These are phyloP conservation scores for Nomada ferruginata DNA, from an alignment of 2,888 invertebrate genomes.

Conservation along the genomic window DNA sequence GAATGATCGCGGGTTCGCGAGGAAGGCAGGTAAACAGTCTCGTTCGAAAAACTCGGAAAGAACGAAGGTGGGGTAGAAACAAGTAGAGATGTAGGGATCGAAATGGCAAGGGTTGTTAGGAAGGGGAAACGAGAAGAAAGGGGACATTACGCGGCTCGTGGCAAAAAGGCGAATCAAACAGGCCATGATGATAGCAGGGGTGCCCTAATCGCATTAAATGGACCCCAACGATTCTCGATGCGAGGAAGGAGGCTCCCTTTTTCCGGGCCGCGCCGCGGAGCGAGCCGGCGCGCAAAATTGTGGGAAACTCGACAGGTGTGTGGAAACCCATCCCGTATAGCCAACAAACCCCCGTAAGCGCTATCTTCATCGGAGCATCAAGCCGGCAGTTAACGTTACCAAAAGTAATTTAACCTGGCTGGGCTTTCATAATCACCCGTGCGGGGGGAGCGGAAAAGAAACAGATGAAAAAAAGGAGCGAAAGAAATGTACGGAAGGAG, in stretches of 20 bases:
- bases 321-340: conserved; percentile 54
- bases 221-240: conserved; percentile 67
- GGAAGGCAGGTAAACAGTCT: conserved; percentile 20
- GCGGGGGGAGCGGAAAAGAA: conserved; percentile 19
- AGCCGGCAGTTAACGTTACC: conserved; percentile 69
- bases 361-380: conserved; percentile 69
- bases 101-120: background rate
- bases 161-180: conserved; percentile 72
- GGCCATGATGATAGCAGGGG: conserved; percentile 68
- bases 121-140: conserved; percentile 37
- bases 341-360: conserved; percentile 63
- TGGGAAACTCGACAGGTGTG: conserved; percentile 73
- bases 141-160: conserved; percentile 61
- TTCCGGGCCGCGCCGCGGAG: conserved; percentile 26
- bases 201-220: conserved; percentile 73
- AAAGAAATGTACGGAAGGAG: background rate
- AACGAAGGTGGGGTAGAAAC: conserved; percentile 12
- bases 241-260: conserved; percentile 26
- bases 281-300: conserved; percentile 65
- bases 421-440: conserved; percentile 68
- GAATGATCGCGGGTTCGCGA: conserved; percentile 20
- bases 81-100: background rate
- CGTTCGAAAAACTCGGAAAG: conserved; percentile 3
- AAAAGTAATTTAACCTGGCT: conserved; percentile 71
- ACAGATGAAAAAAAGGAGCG: background rate